Evolutionary conservation across 2,888 invertebrate genomes (phyloP), one percentile per base, ranked within the genome.

Genomic region (Eristalinus sepulchralis): DNA sequence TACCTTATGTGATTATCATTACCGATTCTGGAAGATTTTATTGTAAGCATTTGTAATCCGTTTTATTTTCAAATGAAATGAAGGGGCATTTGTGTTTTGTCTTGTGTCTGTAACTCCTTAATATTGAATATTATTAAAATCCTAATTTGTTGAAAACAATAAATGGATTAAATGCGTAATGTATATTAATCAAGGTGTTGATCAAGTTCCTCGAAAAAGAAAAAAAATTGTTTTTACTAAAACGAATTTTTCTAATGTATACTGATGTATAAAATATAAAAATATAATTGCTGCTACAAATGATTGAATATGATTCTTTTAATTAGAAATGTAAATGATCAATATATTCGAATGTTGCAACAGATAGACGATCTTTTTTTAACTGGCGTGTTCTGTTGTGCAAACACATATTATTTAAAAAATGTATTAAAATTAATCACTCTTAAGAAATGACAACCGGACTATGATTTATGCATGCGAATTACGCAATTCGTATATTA

Each of bases 221-320:
- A 55, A 27, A 22, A 31, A n/a, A 53, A 22, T n/a, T n/a, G 36
- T 39, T 59, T 70, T 72, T 31, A 72, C 17, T 24, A 34, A 27
- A 63, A 55, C 33, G 34, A 53, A 55, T 73, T 57, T 73, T 73
- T 64, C 27, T 60, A 59, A 64, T 73, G 73, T 73, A 73, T 63
- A 71, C 39, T 59, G 10, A 64, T 64, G 36, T 64, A 64, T 24
- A 34, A 24, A 62, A 1, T 53, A 3, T 47, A 64, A 33, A 34
- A 24, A 33, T 53, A 59, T 10, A 70, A 34, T 53, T 62, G 33
- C 33, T 53, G 13, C 17, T 27, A 60, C 24, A 47, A 11, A 47
- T 39, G 60, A 71, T 17, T 33, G 17, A 33, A 47, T 34, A 68
- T 11, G 9, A 13, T 31, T 17, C 31, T 60, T 60, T 39, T 22